Evolutionary conservation across 2,113 vertebrate species (phyloP), one percentile per base, ranked within the genome.

Genomic region (Oreochromis tanganicae): DNA sequence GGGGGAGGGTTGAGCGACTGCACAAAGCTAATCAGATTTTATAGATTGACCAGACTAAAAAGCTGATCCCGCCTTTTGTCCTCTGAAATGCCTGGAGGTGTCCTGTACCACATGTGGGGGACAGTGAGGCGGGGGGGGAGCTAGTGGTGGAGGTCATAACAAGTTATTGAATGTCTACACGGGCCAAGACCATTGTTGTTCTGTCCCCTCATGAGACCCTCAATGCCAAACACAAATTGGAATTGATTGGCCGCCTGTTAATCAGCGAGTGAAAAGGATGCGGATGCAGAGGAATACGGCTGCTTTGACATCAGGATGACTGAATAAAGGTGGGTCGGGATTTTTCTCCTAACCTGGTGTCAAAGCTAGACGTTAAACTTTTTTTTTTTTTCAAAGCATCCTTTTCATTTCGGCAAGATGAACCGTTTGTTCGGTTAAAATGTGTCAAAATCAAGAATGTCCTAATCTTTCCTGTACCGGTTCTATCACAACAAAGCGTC

Each of bases 171-270:
- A 91, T 89, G 91, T 91, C 94, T 91, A 90, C 91, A 91, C 6
- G 71, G 79, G 59, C 88, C 85, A 68, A 59, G 82, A 91, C 91
- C 84, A 93, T 94, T 95, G 94, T 95, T 94, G 95, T 93, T 89
- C 68, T 84, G 89, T 91, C 73, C 89, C 82, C 82, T 89, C 85
- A 85, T 17, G 80, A 94, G 92, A 91, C 59, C 50, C 91, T 95
- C 95, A 94, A 96, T 95, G 93, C 66, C 61, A 80, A 89, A 89
- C 83, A 95, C 85, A 94, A 96, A 96, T 95, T 96, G 93, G 89
- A 96, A 97, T 96, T 93, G 96, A 97, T 95, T 93, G 88, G 88
- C 71, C 55, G 90, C 87, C 92, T 88, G 86, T 92, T 93, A 94
- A 95, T 94, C 94, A 91, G 81, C 19, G 68, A 52, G 43, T 61